phyloP scores from a whole-genome alignment of 2,797 vertebrate genomes.

The Acropternis orthonyx region DNA sequence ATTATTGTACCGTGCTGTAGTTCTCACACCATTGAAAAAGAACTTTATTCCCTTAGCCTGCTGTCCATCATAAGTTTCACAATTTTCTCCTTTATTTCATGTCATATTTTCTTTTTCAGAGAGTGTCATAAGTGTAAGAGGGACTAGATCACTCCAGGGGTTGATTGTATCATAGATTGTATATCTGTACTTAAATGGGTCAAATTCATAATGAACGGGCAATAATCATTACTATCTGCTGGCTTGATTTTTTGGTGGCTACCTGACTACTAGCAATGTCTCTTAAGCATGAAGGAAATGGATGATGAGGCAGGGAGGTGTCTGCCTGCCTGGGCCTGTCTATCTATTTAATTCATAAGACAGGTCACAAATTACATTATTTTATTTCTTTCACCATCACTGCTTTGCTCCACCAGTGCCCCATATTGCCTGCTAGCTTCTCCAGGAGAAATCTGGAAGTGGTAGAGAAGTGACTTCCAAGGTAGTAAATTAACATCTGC shows the following conservation, averaged over 20 bases:
- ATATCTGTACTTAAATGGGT: not conserved
- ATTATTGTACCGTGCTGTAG: not conserved
- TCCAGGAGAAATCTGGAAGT: not conserved
- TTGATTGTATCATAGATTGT: not conserved
- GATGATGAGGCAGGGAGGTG: not conserved
- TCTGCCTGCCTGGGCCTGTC: not conserved
- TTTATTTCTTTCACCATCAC: not conserved
- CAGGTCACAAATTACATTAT: not conserved
- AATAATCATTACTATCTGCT: not conserved
- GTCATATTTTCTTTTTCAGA: not conserved
- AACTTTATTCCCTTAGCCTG: not conserved
- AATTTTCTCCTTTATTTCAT: not conserved
- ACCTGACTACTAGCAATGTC: not conserved
- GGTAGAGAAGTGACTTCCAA: not conserved
- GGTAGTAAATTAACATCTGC: not conserved
- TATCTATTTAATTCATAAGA: not conserved
- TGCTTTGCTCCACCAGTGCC: not conserved
- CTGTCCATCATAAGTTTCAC: not conserved
- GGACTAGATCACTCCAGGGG: not conserved
- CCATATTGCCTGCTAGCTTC: not conserved
- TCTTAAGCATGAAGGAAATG: not conserved
- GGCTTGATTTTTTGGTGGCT: not conserved
- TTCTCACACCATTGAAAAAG: not conserved
- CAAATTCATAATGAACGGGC: not conserved
- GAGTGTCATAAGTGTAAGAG: not conserved